These are phyloP conservation scores for Loripinus fragilis DNA, from an alignment of 2,888 invertebrate species.

Conservation along the genomic window DNA sequence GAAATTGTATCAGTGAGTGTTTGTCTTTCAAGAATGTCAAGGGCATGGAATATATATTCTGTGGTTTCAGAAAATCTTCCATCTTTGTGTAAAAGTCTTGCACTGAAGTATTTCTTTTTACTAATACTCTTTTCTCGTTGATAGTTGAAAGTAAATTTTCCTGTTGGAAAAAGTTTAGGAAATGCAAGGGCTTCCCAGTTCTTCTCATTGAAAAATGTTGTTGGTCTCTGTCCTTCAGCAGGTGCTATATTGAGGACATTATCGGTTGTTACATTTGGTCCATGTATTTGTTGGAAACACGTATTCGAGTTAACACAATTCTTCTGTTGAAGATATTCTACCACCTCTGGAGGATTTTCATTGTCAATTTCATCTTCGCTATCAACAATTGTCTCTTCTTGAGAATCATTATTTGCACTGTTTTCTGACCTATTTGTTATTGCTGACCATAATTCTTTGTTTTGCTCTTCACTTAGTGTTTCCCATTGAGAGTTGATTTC, in stretches of 20 bases:
- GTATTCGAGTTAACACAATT: conserved; percentile 26
- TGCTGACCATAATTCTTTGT: conserved; percentile 2
- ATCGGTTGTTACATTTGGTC: conserved; percentile 28
- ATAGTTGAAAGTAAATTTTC: conserved; percentile 12
- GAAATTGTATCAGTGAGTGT: conserved; percentile 28
- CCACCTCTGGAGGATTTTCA: conserved; percentile 37
- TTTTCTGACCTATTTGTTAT: neutral
- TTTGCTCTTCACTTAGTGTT: neutral
- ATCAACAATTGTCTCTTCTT: conserved; percentile 22
- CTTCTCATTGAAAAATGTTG: conserved; percentile 22
- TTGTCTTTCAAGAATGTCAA: conserved; percentile 42
- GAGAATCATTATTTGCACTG: neutral
- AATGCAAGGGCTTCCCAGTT: conserved; percentile 42
- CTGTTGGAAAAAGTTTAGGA: conserved; percentile 38
- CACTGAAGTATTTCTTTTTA: conserved; percentile 41
- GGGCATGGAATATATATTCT: conserved; percentile 40
- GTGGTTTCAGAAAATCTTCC: conserved; percentile 44
- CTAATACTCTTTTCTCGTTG: conserved; percentile 22
- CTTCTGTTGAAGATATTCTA: conserved; percentile 27
- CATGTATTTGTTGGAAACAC: conserved; percentile 32
- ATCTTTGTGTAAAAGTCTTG: conserved; percentile 32
- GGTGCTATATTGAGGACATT: conserved; percentile 35
- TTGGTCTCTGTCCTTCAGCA: conserved; percentile 44
- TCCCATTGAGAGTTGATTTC: conserved; percentile 3
- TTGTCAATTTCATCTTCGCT: conserved; percentile 45